Base-by-base conservation (phyloP, 1,140 invertebrate genomes). In the Sycophaga agraensis region DNA sequence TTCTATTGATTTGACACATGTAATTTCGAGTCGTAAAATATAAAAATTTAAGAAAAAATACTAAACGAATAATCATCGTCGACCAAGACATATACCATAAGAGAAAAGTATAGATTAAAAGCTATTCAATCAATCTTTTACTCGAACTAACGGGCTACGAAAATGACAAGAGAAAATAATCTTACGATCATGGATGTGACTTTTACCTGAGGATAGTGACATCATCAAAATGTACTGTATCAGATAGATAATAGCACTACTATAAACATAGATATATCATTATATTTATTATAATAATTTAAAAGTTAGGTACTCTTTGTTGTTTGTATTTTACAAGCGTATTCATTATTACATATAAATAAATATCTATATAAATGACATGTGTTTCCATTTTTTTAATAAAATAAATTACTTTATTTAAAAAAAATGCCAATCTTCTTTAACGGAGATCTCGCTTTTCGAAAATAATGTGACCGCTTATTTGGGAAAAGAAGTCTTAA, bases 321-420 rank as follows among this genome's bases (percentile, higher is more conserved):
- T 80, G 77, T 79, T 80, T 79, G 76, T 80, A 80, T 77, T 80
- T 80, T 80, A 78, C 75, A 79, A 74, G 74, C 76, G 74, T 80
- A 80, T 73, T 77, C 76, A 79, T 77, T 76, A 79, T 76, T 78
- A 80, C 64, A 72, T 69, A 73, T 76, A 72, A 79, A 80, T 79
- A 79, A 79, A 79, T 71, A 77, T 70, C 72, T 77, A 72, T 71
- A 73, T 71, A 74, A 72, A 72, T 80, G 61, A 75, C 56, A 64
- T 55, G 37, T 57, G 40, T 57, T 63, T 56, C 64, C 14, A 49
- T 68, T 64, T 66, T 67, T 58, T 55, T 51, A 39, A 54, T 40
- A 55, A 48, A 51, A 50, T 58, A 56, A 59, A 34, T 42, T 7
- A n/a, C 1, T 59, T 49, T 40, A 50, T 43, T 46, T 8, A 37